Percentiles rank a stretch among this genome's conserved stretches.
phyloP scores from a whole-genome alignment of 2,888 invertebrate genomes.

The Philopedon plagiatum region DNA sequence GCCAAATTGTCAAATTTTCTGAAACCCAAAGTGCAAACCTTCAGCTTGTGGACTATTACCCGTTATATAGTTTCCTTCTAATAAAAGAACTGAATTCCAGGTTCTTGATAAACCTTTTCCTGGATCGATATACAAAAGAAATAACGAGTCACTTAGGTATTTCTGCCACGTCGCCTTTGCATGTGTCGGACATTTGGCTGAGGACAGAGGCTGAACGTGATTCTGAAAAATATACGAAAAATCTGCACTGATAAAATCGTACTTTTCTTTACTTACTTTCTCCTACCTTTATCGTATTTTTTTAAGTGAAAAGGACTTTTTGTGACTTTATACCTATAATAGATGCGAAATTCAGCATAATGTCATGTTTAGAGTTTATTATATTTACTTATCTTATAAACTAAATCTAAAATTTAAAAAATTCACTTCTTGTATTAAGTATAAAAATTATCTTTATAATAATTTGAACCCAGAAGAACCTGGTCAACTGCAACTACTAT shows the following conservation, averaged over 20 bases:
- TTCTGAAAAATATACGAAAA: constrained; percentile 15
- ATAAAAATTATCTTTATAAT: no score
- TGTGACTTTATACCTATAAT: constrained; percentile 7
- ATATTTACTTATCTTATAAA: no score
- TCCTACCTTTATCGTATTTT: constrained; percentile 13
- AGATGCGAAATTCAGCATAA: no score
- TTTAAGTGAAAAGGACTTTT: constrained; percentile 7
- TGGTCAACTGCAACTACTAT: no score
- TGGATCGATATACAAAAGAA: constrained; percentile 13
- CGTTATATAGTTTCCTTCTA: neutral
- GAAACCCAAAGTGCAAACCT: no score
- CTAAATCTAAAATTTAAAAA: no score
- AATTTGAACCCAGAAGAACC: no score
- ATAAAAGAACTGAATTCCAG: neutral
- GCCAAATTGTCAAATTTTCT: no score
- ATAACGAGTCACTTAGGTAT: constrained; percentile 22
- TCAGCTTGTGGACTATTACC: no score
- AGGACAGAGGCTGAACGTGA: constrained; percentile 18
- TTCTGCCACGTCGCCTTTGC: constrained; percentile 30
- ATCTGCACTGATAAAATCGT: constrained; percentile 18
- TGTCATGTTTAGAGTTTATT: no score
- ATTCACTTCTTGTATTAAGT: no score
- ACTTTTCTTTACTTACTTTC: neutral
- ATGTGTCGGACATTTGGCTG: constrained; percentile 32
- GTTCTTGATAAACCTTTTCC: neutral